A percentile compares a stretch with the other conserved stretches of the same genome.
Conservation (phyloP, 2,888 invertebrate species). For the Psylliodes chrysocephalus region DNA sequence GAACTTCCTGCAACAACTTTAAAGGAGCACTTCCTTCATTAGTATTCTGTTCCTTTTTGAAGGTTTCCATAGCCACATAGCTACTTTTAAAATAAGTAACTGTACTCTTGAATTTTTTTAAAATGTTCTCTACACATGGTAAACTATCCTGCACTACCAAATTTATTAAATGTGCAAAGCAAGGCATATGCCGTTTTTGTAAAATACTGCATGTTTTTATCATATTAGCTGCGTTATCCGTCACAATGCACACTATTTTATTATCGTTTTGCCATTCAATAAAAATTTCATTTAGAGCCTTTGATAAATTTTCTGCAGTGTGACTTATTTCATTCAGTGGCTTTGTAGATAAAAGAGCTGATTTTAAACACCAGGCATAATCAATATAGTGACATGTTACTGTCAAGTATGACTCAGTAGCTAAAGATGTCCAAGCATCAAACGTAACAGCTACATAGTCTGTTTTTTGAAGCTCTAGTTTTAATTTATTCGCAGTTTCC, state of each 20-base stretch:
- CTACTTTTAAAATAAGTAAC: neutral
- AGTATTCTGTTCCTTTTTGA: too few relatives aligned
- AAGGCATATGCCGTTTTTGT: conserved; percentile 5
- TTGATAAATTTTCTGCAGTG: neutral
- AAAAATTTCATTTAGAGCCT: neutral
- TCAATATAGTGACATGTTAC: neutral
- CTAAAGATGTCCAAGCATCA: neutral
- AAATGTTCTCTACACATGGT: too few relatives aligned
- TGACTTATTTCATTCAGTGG: neutral
- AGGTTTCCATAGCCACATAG: neutral
- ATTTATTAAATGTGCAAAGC: neutral
- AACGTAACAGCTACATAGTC: too few relatives aligned
- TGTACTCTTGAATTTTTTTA: too few relatives aligned
- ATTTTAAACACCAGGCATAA: neutral
- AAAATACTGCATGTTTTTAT: neutral
- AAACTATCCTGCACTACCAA: neutral
- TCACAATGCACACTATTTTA: neutral
- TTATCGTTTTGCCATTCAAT: neutral
- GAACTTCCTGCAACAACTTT: too few relatives aligned
- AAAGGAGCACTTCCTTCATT: too few relatives aligned
- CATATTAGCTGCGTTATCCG: neutral
- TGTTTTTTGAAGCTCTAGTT: too few relatives aligned
- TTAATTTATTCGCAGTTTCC: too few relatives aligned
- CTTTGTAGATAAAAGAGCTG: neutral
- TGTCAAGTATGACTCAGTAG: neutral